Base-by-base conservation (phyloP, 2,797 vertebrate genomes). In the Protosalanx chinensis region DNA sequence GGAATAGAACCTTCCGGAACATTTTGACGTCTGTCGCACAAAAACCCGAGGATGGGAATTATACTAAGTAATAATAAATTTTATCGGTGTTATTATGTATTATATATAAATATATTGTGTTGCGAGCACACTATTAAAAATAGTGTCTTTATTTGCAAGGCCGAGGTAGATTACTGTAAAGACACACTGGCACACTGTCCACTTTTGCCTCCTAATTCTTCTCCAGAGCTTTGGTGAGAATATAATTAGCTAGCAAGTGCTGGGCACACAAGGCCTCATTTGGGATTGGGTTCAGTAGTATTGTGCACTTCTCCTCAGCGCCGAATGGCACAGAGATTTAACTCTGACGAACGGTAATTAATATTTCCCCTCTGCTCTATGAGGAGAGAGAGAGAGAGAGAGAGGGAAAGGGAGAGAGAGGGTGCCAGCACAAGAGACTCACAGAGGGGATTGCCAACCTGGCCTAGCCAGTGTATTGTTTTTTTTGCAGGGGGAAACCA, bases 301-400 rank as follows among this genome's bases (percentile, higher is more conserved):
- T 67, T 13, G 66, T 64, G 73, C 72, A 73, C 74, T 74, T 72
- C 73, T 79, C 73, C 85, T 87, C 67, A 37, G 81, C 86, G 84
- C 81, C 77, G 73, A 79, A 75, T 60, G 72, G 79, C 77, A 79
- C 77, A 76, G 80, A 82, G 75, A 85, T 85, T 88, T 81, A 86
- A 83, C 87, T 85, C 81, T 69, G 87, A 89, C 77, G 86, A 90
- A 88, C 77, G 76, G 74, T 89, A 91, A 90, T 92, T 89, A 90
- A 90, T 91, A 91, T 88, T 87, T 86, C 80, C 82, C 81, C 80
- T 85, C 83, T 35, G 61, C 65, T 59, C 68, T 59, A 72, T 81
- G 68, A 85, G 79, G 65, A 86, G 67, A 65, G 49, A 67, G 64
- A 10, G 15, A 27, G 30, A 64, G 49, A 71, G 46, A 65, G 35